Evolutionary conservation across 2,797 vertebrate species (phyloP).

Genomic region (Coregonus suidteri): DNA sequence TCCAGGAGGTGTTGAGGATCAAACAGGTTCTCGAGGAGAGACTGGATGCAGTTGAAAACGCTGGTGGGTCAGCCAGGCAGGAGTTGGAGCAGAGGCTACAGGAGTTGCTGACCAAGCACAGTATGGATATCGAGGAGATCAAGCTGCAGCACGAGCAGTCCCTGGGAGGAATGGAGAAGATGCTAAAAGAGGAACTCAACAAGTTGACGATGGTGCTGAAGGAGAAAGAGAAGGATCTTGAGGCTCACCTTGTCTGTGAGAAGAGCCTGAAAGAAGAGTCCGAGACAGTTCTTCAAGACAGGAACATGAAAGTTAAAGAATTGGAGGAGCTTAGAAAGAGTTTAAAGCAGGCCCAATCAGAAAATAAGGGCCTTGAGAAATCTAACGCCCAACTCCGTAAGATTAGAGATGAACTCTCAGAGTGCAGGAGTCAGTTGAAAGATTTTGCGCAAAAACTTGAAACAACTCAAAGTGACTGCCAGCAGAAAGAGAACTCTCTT

Average conservation of each 20-base stretch:
- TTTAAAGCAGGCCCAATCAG: constrained; percentile 69
- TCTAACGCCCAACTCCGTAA: constrained; percentile 61
- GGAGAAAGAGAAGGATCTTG: constrained; percentile 81
- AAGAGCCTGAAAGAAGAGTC: constrained; percentile 72
- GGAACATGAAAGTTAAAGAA: constrained; percentile 73
- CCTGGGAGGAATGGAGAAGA: constrained; percentile 78
- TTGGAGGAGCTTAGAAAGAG: constrained; percentile 74
- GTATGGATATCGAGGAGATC: constrained; percentile 72
- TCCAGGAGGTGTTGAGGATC: constrained; percentile 78
- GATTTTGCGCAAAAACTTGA: constrained; percentile 75
- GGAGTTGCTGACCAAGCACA: constrained; percentile 76
- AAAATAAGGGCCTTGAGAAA: constrained; percentile 73
- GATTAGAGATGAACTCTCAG: constrained; percentile 72
- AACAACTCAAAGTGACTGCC: constrained; percentile 69
- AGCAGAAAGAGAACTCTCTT: constrained; percentile 73
- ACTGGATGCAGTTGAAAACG: constrained; percentile 66
- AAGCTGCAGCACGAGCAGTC: constrained; percentile 78
- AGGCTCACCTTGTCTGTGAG: constrained; percentile 70
- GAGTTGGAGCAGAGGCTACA: constrained; percentile 78
- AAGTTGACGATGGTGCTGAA: constrained; percentile 78
- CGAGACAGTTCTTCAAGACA: constrained; percentile 66
- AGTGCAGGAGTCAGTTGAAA: constrained; percentile 69
- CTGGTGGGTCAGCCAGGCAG: constrained; percentile 60
- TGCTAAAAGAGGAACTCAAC: constrained; percentile 82
- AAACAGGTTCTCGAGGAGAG: constrained; percentile 81